Conservation (phyloP, 2,113 vertebrate genomes). For the Rhabdomys dilectus region DNA sequence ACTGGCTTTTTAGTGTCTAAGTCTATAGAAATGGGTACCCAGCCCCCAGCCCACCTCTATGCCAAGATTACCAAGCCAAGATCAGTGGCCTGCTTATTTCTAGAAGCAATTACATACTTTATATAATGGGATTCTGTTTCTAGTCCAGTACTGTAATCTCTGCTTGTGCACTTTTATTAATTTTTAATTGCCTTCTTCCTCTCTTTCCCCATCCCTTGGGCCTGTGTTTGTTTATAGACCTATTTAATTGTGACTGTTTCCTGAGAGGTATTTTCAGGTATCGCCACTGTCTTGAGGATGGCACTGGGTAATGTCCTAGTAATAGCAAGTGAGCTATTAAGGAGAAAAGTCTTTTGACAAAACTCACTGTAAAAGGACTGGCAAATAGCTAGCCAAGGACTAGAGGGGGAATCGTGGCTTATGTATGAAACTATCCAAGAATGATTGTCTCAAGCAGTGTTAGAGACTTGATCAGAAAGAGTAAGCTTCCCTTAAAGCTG, state of each 20-base stretch:
- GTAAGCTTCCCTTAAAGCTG: not conserved
- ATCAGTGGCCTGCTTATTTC: conserved; percentile 35
- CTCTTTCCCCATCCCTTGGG: not conserved
- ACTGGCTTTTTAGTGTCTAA: not conserved
- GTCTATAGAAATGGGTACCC: not conserved
- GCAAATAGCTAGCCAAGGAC: not conserved
- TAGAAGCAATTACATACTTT: conserved; percentile 53
- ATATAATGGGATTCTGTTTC: conserved; percentile 59
- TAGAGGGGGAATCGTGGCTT: not conserved
- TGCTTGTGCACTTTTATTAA: conserved; percentile 64
- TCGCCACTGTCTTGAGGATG: not conserved
- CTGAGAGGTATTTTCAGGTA: conserved; percentile 42
- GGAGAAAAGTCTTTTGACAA: not conserved
- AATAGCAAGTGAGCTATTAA: not conserved
- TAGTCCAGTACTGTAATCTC: conserved; percentile 54
- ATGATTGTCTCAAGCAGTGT: not conserved
- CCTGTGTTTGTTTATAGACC: conserved; percentile 56
- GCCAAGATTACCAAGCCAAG: not conserved
- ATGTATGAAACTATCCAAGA: not conserved
- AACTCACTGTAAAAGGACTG: not conserved
- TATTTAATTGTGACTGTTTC: conserved; percentile 63
- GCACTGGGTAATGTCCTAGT: not conserved
- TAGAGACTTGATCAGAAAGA: not conserved
- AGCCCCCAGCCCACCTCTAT: not conserved
- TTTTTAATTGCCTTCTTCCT: conserved; percentile 64